A percentile compares a stretch with the other conserved stretches of the same genome.
These are phyloP conservation scores for Onychostoma macrolepis DNA, from an alignment of 2,113 vertebrate genomes.

Conservation along the genomic window DNA sequence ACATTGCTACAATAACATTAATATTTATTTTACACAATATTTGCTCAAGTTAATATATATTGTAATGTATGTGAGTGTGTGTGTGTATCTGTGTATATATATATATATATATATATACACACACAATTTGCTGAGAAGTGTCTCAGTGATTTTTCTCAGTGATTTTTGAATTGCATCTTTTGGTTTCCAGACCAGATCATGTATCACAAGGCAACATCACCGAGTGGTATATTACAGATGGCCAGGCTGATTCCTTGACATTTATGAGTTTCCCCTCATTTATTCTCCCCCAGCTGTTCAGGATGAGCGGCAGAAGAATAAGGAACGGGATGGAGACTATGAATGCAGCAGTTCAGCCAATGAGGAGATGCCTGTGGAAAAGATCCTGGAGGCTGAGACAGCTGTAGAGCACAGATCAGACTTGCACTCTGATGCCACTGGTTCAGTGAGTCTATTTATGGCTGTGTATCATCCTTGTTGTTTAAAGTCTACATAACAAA, in stretches of 20 bases:
- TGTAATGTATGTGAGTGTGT: too few species aligned
- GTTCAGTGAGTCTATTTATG: slow-evolving; percentile 77
- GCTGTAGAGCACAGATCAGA: slow-evolving; percentile 90
- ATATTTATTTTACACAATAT: neutral
- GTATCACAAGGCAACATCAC: neutral
- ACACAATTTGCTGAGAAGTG: too few species aligned
- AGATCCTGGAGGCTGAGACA: slow-evolving; percentile 90
- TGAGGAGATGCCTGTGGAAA: slow-evolving; percentile 93
- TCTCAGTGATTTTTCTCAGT: neutral
- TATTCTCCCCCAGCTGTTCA: slow-evolving; percentile 81
- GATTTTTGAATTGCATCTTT: neutral
- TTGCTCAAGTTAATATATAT: too few species aligned
- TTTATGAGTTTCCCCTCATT: neutral
- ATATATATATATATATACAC: too few species aligned
- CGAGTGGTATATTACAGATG: neutral
- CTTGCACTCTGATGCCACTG: slow-evolving; percentile 83
- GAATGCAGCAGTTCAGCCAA: slow-evolving; percentile 81
- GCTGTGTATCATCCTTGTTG: neutral
- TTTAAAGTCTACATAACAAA: neutral
- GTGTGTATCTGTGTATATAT: too few species aligned
- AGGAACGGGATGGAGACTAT: slow-evolving; percentile 84
- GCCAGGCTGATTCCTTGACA: neutral
- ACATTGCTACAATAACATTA: neutral
- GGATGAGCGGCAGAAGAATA: slow-evolving; percentile 88
- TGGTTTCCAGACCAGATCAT: too few species aligned